phyloP scores from a whole-genome alignment of 1,140 invertebrate genomes.

The Heterodera carotae region DNA sequence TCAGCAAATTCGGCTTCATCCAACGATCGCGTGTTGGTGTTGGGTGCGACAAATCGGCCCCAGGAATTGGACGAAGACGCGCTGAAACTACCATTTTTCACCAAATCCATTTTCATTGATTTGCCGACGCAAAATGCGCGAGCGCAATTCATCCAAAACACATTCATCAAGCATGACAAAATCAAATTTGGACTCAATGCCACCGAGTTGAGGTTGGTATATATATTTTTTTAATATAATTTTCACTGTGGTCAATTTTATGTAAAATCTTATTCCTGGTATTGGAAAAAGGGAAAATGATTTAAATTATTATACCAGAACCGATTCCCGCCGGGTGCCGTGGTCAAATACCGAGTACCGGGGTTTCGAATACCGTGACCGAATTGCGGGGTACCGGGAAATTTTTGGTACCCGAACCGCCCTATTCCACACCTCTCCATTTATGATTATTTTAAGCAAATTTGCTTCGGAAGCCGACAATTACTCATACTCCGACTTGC shows the following conservation, averaged over 20 bases:
- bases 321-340: neutral
- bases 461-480: slow-evolving; percentile 45
- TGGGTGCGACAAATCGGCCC: slow-evolving; percentile 82
- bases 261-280: too few relatives aligned
- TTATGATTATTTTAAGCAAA: slow-evolving; percentile 34
- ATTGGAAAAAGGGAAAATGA: too few relatives aligned
- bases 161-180: slow-evolving; percentile 75
- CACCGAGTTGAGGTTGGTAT: slow-evolving; percentile 34
- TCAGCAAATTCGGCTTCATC: too few relatives aligned
- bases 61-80: slow-evolving; percentile 91
- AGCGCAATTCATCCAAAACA: slow-evolving; percentile 76
- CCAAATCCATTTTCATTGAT: slow-evolving; percentile 85
- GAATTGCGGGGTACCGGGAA: too few relatives aligned
- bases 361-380: too few relatives aligned
- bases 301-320: too few relatives aligned
- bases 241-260: too few relatives aligned
- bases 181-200: slow-evolving; percentile 66
- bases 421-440: too few relatives aligned
- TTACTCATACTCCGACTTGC: slow-evolving; percentile 60
- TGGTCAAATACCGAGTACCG: neutral
- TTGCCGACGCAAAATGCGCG: slow-evolving; percentile 79
- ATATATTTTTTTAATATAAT: neutral
- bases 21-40: neutral
- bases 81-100: slow-evolving; percentile 75
- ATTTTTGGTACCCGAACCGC: too few relatives aligned